Evolutionary conservation across 2,888 invertebrate species (phyloP), one percentile per base, ranked within the genome.

Genomic region (Mycalesis mineus): DNA sequence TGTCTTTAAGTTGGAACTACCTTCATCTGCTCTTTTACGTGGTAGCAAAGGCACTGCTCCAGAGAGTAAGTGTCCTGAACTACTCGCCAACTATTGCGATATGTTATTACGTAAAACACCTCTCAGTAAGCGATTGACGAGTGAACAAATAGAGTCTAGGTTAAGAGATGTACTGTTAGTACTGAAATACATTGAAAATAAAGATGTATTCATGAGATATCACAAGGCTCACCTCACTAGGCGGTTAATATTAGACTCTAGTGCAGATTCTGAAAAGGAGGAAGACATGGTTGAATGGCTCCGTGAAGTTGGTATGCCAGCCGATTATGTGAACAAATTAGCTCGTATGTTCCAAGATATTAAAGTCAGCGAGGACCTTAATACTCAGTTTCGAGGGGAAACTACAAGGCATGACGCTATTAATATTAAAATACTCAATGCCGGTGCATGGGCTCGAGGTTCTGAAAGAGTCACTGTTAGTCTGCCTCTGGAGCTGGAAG

Each of bases 191-290:
- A 98, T 99, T 67, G 97, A 97, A 82, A 99, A 99, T 87, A 99
- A 99, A 84, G 99, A 99, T 91, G 98, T 99, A 29, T 99, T 99
- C 83, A 99, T 99, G 99, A 92, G 98, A 68, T 99, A 98, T 84
- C 98, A 99, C 84, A 99, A 99, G 84, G 98, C 98, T 47, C 99
- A 99, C 89, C 91, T 99, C 65, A 98, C 99, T 7, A 91, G 99
- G 72, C 93, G 92, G 72, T 92, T 99, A 65, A 99, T 99, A 78
- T 92, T 99, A 67, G 99, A 99, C 80, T 97, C 98, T 14, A 98
- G 98, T 75, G 98, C 98, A 0, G 99, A 99, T 86, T 98, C 97
- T 67, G 99, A 99, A 81, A 98, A 99, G 76, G 99, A 99, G 84
- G 99, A 99, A 84, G 98, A 97, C 77, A 99, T 99, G 96, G 98